Base-by-base conservation (phyloP, 1,140 invertebrate genomes). In the Caenorhabditis remanei region DNA sequence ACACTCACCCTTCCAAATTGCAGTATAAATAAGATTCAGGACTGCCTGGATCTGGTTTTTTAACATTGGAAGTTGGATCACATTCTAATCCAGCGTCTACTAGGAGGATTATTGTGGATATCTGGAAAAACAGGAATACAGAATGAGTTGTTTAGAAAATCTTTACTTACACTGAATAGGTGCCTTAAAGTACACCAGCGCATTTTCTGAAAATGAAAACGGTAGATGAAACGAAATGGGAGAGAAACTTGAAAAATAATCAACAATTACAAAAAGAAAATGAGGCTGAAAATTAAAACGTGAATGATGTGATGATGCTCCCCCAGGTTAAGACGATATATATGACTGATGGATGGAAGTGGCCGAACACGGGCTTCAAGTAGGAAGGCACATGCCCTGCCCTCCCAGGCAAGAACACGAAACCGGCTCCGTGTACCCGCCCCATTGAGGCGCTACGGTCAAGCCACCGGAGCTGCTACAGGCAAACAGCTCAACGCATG, bases 21-120 rank as follows among this genome's bases (percentile, higher is more conserved):
- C 89, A 90, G 83, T 90, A 90, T 21, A 90, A 79, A 71, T 90
- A 90, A 11, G 85, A 87, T 56, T 84, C 86, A 14, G 88, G 86
- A 71, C 63, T 87, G 50, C 61, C 83, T 21, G 88, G 89, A 85
- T 89, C 89, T 24, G 88, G 75, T 63, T 90, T 90, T 71, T 89
- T 89, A 4, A 84, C 24, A 71, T 87, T 85, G 5, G 84, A 58
- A 40, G 67, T 87, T 56, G 89, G 89, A 79, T 89, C 88, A 67
- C 89, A 90, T 56, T 90, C 89, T 16, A 90, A 82, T 43, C 84
- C 87, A 56, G 71, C 71, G n/a, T n/a, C 13, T 3, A 53, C 71
- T n/a, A 79, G 43, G 24, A 79, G 21, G 43, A 79, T n/a, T 24
- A 79, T 19, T 24, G 46, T 48, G 46, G 71, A 79, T 79, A 79